Percentiles rank a stretch among this genome's conserved stretches.
Evolutionary conservation across 2,888 invertebrate genomes (phyloP).

Genomic region (Erebia aethiops): DNA sequence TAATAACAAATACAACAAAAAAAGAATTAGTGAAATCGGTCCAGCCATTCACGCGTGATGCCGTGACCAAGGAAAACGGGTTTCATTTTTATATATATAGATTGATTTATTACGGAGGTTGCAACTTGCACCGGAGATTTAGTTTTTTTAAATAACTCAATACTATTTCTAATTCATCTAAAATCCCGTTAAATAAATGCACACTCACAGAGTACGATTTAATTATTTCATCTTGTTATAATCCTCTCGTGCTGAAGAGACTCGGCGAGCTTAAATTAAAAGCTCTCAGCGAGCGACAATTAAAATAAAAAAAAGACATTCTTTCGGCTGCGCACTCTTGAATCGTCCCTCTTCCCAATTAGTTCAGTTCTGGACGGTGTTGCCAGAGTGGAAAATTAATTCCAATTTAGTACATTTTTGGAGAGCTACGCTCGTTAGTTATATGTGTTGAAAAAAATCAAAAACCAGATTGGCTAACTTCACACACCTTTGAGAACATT

Average conservation of each 20-base stretch:
- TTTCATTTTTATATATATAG: too few species aligned
- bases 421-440: conserved; percentile 8
- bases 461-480: too few species aligned
- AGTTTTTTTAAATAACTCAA: background rate
- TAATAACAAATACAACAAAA: too few species aligned
- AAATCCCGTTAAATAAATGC: conserved; percentile 8
- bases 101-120: too few species aligned
- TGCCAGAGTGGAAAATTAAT: conserved; percentile 38
- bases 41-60: too few species aligned
- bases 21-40: too few species aligned
- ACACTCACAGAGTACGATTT: conserved; percentile 19
- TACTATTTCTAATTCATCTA: conserved; percentile 3
- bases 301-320: conserved; percentile 34
- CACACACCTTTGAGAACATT: too few species aligned
- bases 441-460: background rate
- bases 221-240: conserved; percentile 24
- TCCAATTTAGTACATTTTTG: conserved; percentile 29
- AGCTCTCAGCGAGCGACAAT: conserved; percentile 32
- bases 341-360: conserved; percentile 34
- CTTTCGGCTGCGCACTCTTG: conserved; percentile 25
- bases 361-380: conserved; percentile 32
- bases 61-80: too few species aligned
- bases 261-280: conserved; percentile 27
- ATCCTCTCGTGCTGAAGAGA: conserved; percentile 22
- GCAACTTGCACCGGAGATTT: too few species aligned